These are phyloP conservation scores for Chloromyia formosa DNA, from an alignment of 2,888 invertebrate species.

Conservation along the genomic window DNA sequence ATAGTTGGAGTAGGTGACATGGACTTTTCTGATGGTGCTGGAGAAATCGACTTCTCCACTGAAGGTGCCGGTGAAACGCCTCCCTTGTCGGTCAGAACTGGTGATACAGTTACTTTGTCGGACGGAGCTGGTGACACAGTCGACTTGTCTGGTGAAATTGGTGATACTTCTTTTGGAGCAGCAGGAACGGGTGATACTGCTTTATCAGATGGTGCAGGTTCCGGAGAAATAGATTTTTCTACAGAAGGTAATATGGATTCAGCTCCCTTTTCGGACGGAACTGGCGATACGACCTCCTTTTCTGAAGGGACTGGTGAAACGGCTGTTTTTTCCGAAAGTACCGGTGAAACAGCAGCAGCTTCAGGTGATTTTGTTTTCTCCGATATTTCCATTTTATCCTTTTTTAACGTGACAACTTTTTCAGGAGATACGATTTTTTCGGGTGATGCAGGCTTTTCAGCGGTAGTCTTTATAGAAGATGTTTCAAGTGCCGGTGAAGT, in stretches of 20 bases:
- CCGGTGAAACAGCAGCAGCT: background rate
- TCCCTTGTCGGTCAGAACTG: background rate
- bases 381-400: background rate
- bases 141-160: background rate
- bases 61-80: background rate
- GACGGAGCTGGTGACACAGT: background rate
- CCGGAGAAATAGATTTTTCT: background rate
- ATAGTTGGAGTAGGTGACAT: conserved; percentile 1
- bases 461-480: background rate
- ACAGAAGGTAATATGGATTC: background rate
- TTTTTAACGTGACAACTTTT: no score
- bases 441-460: background rate
- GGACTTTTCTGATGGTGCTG: background rate
- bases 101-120: no score
- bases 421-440: background rate
- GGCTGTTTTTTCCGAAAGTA: background rate
- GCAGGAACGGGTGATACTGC: background rate
- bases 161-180: background rate
- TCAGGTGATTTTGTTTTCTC: background rate
- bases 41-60: background rate
- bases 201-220: background rate
- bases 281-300: background rate
- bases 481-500: background rate
- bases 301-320: background rate
- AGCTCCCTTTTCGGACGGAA: background rate